A percentile compares a stretch with the other conserved stretches of the same genome.
phyloP scores from a whole-genome alignment of 2,113 vertebrate species.

The Rhabdomys dilectus region DNA sequence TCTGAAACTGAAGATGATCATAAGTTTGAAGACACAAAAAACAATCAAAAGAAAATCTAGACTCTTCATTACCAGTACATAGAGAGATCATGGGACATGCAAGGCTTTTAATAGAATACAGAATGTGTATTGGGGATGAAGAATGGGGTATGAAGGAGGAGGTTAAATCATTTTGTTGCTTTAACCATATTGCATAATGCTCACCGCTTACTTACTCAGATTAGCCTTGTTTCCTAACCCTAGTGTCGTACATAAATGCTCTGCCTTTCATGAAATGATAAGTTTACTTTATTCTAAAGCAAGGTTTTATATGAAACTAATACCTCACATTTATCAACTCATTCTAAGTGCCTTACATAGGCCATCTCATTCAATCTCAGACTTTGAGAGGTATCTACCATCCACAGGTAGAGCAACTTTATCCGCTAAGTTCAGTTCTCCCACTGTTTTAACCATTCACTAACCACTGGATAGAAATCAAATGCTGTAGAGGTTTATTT shows the following conservation, averaged over 20 bases:
- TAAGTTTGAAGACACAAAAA: background rate
- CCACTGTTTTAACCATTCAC: background rate
- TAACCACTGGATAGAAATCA: background rate
- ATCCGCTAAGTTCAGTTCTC: background rate
- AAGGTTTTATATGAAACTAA: background rate
- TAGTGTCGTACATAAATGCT: background rate
- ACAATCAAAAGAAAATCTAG: background rate
- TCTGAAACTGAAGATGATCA: background rate
- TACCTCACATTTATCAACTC: background rate
- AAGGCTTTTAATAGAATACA: background rate
- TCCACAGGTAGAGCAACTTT: background rate
- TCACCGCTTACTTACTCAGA: background rate
- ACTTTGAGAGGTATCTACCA: background rate
- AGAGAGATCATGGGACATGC: background rate
- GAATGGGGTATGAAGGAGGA: background rate
- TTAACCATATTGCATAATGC: background rate
- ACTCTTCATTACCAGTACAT: background rate
- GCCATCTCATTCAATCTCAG: background rate
- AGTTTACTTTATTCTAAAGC: constrained; percentile 20
- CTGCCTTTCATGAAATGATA: background rate
- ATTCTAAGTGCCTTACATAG: background rate
- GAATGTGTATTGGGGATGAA: rapidly evolving
- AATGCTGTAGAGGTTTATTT: background rate
- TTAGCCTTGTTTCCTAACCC: background rate
- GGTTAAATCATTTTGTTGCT: background rate